Percentiles rank a stretch among this genome's conserved stretches.
phyloP scores from a whole-genome alignment of 2,113 vertebrate species.

The Cavia aperea region DNA sequence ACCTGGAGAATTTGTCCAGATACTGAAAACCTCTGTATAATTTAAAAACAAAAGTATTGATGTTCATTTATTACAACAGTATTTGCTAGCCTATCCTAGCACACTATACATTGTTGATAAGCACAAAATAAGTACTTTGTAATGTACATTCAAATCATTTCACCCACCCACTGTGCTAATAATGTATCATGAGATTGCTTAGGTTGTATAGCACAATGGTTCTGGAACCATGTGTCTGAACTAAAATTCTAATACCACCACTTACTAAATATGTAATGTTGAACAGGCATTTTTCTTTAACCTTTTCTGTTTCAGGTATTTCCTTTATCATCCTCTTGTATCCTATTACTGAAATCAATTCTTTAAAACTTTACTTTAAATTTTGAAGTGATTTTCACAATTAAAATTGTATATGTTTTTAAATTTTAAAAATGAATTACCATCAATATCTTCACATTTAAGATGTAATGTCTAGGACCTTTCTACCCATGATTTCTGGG shows the following conservation, averaged over 20 bases:
- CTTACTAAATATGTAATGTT: neutral
- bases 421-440: neutral
- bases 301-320: neutral
- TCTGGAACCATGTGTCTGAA: neutral
- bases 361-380: neutral
- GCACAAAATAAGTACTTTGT: neutral
- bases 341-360: neutral
- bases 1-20: neutral
- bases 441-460: neutral
- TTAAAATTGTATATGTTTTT: neutral
- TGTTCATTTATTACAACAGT: neutral
- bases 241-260: neutral
- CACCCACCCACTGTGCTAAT: neutral
- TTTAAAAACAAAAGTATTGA: neutral
- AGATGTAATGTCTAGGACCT: neutral
- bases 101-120: neutral
- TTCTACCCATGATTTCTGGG: neutral
- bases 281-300: neutral
- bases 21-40: neutral
- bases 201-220: neutral
- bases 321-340: neutral
- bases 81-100: neutral
- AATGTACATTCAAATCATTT: neutral
- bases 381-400: neutral
- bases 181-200: neutral